Percentiles rank a stretch among this genome's conserved stretches.
These are phyloP conservation scores for Lateolabrax maculatus DNA, from an alignment of 2,797 vertebrate species.

Conservation along the genomic window DNA sequence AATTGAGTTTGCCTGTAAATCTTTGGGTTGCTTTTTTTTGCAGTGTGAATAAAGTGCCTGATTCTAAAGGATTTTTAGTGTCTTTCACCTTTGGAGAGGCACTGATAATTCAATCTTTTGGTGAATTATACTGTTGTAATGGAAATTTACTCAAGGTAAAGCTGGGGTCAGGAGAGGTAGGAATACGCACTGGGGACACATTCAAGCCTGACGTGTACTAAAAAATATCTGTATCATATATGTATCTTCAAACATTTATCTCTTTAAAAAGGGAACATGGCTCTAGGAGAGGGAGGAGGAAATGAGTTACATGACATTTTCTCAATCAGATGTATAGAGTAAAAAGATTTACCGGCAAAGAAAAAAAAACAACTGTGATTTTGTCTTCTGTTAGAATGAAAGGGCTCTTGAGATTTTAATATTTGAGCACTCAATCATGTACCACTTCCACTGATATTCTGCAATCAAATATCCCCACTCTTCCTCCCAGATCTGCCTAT, in stretches of 20 bases:
- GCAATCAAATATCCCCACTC: conserved; percentile 74
- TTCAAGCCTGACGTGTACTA: conserved; percentile 34
- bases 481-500: conserved; percentile 70
- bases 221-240: conserved; percentile 43
- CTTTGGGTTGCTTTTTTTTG: conserved; percentile 5
- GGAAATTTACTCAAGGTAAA: conserved; percentile 61
- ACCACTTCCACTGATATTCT: conserved; percentile 69
- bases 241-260: conserved; percentile 62
- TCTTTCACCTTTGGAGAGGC: conserved; percentile 49
- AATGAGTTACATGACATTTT: conserved; percentile 57
- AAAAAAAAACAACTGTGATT: conserved; percentile 41
- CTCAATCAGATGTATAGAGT: conserved; percentile 49
- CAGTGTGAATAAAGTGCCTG: conserved; percentile 48
- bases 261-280: conserved; percentile 48
- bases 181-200: conserved; percentile 63
- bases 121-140: conserved; percentile 57
- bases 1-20: conserved; percentile 66
- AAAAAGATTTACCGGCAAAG: conserved; percentile 46
- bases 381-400: conserved; percentile 52
- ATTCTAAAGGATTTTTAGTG: conserved; percentile 61
- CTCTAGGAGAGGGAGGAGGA: background rate
- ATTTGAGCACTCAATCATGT: conserved; percentile 74
- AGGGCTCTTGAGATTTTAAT: conserved; percentile 74
- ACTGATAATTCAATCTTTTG: conserved; percentile 61
- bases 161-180: conserved; percentile 58